These are phyloP conservation scores for Pyrochroa serraticornis DNA, from an alignment of 2,888 invertebrate genomes.

Conservation along the genomic window DNA sequence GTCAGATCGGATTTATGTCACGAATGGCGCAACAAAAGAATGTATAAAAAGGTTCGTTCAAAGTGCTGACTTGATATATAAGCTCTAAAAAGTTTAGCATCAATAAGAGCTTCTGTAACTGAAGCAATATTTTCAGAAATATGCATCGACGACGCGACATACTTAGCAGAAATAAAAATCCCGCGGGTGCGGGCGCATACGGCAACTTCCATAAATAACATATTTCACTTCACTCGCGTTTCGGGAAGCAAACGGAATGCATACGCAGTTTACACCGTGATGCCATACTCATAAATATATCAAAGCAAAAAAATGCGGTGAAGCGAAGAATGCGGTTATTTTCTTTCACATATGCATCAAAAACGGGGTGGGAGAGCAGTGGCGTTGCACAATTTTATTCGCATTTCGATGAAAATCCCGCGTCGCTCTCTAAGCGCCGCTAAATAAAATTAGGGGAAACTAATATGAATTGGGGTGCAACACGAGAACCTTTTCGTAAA, in stretches of 20 bases:
- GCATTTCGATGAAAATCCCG: too few relatives aligned
- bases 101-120: constrained; percentile 37
- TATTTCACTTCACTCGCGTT: constrained; percentile 44
- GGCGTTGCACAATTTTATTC: neutral
- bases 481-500: constrained; percentile 29
- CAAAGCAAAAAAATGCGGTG: constrained; percentile 41
- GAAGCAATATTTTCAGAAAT: constrained; percentile 36
- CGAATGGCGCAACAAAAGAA: constrained; percentile 10
- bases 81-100: constrained; percentile 37
- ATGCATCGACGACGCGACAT: constrained; percentile 38
- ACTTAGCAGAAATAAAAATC: constrained; percentile 49
- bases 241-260: constrained; percentile 46
- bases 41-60: constrained; percentile 16
- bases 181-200: constrained; percentile 31
- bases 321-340: constrained; percentile 49
- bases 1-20: constrained; percentile 16
- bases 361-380: constrained; percentile 18
- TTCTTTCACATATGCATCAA: constrained; percentile 46
- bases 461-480: constrained; percentile 26
- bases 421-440: constrained; percentile 12
- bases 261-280: constrained; percentile 44
- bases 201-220: constrained; percentile 49
- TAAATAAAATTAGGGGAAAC: constrained; percentile 23
- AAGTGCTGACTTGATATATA: constrained; percentile 35
- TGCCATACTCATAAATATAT: constrained; percentile 48